These are phyloP conservation scores for Neoitamus cyanurus DNA, from an alignment of 2,888 invertebrate genomes.

Conservation along the genomic window DNA sequence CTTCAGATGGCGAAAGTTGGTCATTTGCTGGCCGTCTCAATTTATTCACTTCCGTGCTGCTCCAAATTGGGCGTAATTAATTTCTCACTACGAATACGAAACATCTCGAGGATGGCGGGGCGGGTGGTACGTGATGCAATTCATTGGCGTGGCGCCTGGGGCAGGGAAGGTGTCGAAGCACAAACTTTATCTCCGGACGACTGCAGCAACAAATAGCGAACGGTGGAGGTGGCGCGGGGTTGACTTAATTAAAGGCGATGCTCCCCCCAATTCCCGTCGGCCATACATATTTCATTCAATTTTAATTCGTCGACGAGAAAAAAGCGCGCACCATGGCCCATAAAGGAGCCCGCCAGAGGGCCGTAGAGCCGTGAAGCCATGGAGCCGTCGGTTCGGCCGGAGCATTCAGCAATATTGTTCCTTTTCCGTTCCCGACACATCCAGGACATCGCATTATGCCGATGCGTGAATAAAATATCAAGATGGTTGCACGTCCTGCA, in stretches of 20 bases:
- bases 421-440: background rate
- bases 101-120: background rate
- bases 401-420: background rate
- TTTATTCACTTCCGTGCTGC: background rate
- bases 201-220: background rate
- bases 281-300: slow-evolving; percentile 26
- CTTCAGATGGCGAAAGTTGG: background rate
- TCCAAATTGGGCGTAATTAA: background rate
- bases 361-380: background rate
- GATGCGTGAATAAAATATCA: slow-evolving; percentile 33
- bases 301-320: background rate
- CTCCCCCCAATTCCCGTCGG: background rate
- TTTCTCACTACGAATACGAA: background rate
- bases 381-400: no score
- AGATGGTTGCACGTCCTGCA: background rate
- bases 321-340: background rate
- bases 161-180: background rate
- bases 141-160: background rate
- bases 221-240: background rate
- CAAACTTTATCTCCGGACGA: background rate
- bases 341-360: background rate
- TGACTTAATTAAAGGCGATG: slow-evolving; percentile 15
- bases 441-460: slow-evolving; percentile 29
- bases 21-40: background rate
- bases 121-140: background rate